These are phyloP conservation scores for Tylochromis polylepis DNA, from an alignment of 2,113 vertebrate species.

Conservation along the genomic window DNA sequence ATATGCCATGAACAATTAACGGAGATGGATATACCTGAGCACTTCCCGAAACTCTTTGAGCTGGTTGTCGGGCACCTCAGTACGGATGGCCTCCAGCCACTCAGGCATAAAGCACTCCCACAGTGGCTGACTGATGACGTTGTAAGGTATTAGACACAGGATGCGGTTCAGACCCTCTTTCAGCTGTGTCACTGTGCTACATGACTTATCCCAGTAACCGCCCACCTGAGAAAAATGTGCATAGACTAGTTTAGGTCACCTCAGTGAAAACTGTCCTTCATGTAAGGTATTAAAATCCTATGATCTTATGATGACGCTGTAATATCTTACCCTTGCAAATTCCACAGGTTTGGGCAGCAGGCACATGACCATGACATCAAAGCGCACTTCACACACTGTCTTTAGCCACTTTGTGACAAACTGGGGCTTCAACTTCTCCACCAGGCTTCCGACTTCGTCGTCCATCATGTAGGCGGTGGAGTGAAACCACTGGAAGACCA, in stretches of 20 bases:
- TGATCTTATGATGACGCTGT: not conserved
- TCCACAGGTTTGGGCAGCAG: constrained; percentile 97
- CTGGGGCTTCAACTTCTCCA: constrained; percentile 98
- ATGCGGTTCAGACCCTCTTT: constrained; percentile 97
- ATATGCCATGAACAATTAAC: not conserved
- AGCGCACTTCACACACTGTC: constrained; percentile 95
- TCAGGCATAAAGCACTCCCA: constrained; percentile 99
- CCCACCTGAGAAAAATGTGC: constrained; percentile 78
- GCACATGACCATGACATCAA: constrained; percentile 99
- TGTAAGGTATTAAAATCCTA: not conserved
- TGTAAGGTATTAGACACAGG: constrained; percentile 96
- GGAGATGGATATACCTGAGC: constrained; percentile 79
- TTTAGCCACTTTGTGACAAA: constrained; percentile 99
- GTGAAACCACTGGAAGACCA: constrained; percentile 99
- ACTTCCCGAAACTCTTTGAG: constrained; percentile 97
- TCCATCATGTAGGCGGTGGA: constrained; percentile 99
- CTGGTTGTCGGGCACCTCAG: constrained; percentile 91
- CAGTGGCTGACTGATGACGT: constrained; percentile 93
- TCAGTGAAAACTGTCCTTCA: not conserved
- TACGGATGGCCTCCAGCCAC: constrained; percentile 95
- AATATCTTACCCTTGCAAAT: constrained; percentile 87
- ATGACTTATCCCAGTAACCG: constrained; percentile 98
- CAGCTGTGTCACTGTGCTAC: constrained; percentile 91
- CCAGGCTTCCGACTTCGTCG: constrained; percentile 96
- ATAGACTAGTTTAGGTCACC: not conserved